phyloP scores from a whole-genome alignment of 2,113 vertebrate species.

The Paedocypris sp. region DNA sequence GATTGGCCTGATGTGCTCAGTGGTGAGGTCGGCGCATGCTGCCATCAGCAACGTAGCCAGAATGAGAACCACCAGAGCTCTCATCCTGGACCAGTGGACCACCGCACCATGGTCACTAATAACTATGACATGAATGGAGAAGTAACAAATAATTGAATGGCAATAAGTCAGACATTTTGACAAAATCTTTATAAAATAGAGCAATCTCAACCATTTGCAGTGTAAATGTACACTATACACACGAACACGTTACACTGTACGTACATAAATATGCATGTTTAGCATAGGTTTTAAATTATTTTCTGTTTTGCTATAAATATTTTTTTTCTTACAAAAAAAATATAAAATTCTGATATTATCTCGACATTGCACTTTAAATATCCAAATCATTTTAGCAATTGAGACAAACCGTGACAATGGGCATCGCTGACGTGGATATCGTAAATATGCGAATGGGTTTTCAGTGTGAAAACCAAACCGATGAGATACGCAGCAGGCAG shows the following conservation, averaged over 20 bases:
- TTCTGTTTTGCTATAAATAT: too few species aligned
- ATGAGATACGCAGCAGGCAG: conserved; percentile 68
- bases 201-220: too few species aligned
- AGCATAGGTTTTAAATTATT: too few species aligned
- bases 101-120: conserved; percentile 50
- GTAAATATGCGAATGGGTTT: conserved; percentile 76
- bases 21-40: conserved; percentile 76
- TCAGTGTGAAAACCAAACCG: conserved; percentile 76
- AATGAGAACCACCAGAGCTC: conserved; percentile 66
- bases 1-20: conserved; percentile 74
- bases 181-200: too few species aligned
- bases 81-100: conserved; percentile 71
- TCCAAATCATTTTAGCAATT: too few species aligned
- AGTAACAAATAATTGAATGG: neutral
- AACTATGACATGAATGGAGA: neutral
- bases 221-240: too few species aligned
- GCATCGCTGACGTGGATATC: conserved; percentile 70
- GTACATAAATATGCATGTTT: too few species aligned
- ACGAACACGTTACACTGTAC: too few species aligned
- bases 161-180: neutral
- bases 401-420: conserved; percentile 68
- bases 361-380: too few species aligned
- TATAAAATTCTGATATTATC: too few species aligned
- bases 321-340: too few species aligned
- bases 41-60: conserved; percentile 75